These are phyloP conservation scores for Rapana venosa DNA, from an alignment of 2,888 invertebrate genomes.

Conservation along the genomic window DNA sequence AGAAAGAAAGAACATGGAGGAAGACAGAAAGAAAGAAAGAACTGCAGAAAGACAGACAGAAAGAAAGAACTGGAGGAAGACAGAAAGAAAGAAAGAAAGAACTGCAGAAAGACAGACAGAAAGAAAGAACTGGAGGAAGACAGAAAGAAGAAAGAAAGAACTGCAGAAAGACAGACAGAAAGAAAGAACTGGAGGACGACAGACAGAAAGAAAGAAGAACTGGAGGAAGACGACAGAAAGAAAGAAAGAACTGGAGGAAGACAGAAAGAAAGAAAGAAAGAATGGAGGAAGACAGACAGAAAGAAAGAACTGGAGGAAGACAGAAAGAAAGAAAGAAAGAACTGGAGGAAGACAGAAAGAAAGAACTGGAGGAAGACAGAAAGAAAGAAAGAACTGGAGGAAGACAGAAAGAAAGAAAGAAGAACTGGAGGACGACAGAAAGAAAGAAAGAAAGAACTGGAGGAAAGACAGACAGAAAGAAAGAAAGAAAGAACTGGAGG, in stretches of 20 bases:
- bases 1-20: neutral
- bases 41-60: neutral
- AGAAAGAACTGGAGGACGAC: neutral
- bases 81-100: neutral
- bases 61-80: neutral
- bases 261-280: neutral
- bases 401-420: no score
- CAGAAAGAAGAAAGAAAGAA: neutral
- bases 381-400: no score
- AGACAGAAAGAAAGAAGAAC: constrained; percentile 8
- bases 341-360: no score
- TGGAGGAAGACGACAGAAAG: neutral
- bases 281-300: neutral
- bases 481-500: no score
- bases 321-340: no score
- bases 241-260: neutral
- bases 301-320: neutral
- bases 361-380: no score
- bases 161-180: neutral
- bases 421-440: no score
- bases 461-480: no score
- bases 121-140: neutral
- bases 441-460: no score
- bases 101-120: neutral
- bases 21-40: neutral